Conservation (phyloP, 2,797 vertebrate genomes). For the Cryptoprocta ferox region DNA sequence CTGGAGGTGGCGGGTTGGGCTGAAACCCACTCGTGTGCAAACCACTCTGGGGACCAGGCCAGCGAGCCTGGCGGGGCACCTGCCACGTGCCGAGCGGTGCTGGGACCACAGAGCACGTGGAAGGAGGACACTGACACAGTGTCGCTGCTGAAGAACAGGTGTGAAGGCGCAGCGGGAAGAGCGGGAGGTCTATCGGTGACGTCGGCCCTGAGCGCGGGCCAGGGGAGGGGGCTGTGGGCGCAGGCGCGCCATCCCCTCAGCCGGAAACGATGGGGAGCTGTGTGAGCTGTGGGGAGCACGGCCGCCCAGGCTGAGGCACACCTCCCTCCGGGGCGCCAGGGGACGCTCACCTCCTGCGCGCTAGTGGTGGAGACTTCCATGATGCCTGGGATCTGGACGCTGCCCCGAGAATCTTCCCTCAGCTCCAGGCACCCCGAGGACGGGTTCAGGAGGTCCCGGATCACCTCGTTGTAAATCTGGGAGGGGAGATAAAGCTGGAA, state of each 20-base stretch:
- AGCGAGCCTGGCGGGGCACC: background rate
- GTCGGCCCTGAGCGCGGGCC: background rate
- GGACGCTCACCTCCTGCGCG: constrained; percentile 83
- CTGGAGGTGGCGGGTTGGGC: background rate
- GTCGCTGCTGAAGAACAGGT: background rate
- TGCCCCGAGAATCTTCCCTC: constrained; percentile 85
- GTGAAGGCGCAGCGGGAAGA: background rate
- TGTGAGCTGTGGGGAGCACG: accelerated
- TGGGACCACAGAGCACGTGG: background rate
- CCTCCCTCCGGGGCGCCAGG: accelerated
- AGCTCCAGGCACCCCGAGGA: constrained; percentile 85
- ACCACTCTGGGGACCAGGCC: background rate
- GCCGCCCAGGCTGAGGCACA: accelerated
- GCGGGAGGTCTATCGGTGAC: background rate
- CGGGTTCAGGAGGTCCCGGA: constrained; percentile 86
- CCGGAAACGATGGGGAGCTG: no score
- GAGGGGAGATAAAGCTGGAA: background rate
- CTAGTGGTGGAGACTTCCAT: constrained; percentile 84
- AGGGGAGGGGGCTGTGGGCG: accelerated
- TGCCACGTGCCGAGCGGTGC: background rate
- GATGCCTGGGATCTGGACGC: constrained; percentile 85
- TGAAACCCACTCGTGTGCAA: background rate
- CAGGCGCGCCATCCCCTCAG: background rate
- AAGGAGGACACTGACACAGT: background rate
- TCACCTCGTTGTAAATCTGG: constrained; percentile 86